Evolutionary conservation across 1,140 invertebrate species (phyloP).

Genomic region (Holotrichia oblita): DNA sequence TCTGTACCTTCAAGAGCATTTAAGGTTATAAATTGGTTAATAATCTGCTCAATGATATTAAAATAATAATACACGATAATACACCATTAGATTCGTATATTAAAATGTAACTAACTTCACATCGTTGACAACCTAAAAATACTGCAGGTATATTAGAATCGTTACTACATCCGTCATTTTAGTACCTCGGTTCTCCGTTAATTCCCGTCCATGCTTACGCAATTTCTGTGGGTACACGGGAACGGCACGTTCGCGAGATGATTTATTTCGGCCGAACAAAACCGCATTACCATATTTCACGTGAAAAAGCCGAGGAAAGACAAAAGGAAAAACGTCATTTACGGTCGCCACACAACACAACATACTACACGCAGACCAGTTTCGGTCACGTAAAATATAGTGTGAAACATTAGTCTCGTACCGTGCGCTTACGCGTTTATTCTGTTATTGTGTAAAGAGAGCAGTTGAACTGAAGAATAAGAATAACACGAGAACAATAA

Average conservation of each 20-base stretch:
- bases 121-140: not conserved
- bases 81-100: not conserved
- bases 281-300: slow-evolving; percentile 38
- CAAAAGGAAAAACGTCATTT: slow-evolving; percentile 35
- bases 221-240: slow-evolving; percentile 5
- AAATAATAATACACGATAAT: not conserved
- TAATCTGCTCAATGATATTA: no score
- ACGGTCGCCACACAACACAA: not conserved
- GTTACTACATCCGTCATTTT: not conserved
- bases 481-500: not conserved
- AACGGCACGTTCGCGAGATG: not conserved
- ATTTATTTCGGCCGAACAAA: slow-evolving; percentile 28
- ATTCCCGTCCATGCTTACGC: not conserved
- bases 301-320: slow-evolving; percentile 25
- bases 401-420: slow-evolving; percentile 38
- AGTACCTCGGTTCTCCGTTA: not conserved
- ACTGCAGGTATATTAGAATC: not conserved
- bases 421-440: not conserved
- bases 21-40: no score
- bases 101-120: not conserved
- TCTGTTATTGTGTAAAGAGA: slow-evolving; percentile 33
- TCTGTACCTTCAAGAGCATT: no score
- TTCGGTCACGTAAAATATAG: slow-evolving; percentile 40
- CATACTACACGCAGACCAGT: slow-evolving; percentile 12
- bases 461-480: slow-evolving; percentile 14